Evolutionary conservation across 1,140 invertebrate species (phyloP), one percentile per base, ranked within the genome.

Genomic region (Bombus vancouverensis): DNA sequence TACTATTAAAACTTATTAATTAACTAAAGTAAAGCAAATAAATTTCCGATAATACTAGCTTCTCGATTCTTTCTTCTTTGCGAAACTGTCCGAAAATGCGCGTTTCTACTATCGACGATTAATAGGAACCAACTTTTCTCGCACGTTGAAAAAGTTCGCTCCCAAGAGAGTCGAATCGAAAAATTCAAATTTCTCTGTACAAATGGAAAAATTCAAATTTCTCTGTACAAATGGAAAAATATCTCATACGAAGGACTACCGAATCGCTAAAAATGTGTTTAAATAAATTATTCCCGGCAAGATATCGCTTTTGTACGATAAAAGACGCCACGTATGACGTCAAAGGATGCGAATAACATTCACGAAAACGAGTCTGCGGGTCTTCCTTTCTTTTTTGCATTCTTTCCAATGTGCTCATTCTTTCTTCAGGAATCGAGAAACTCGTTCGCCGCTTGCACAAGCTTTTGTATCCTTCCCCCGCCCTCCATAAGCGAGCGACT

Each of bases 401-500:
- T 62, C 75, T 9, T 25, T 42, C 37, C 13, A 37, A 18, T 3
- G 18, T 34, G 13, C 42, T 65, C 28, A 9, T 80, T 76, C 22
- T 47, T 34, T 62, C 18, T 13, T 18, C 15, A 1, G 13, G 32
- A 34, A 59, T 44, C 66, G 66, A 77, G 82, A 25, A 78, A 78
- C 82, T 42, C 37, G 44, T 83, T 83, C 73, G 12, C 34, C 74
- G 73, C n/a, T 78, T 83, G 74, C 65, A 70, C 65, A 59, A 70
- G 74, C 44, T 39, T 71, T 57, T 70, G 13, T 57, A 34, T 34
- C 28, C 28, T 5, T 32, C n/a, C 32, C 32, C 47, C 3, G 34
- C 47, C 47, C 0, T 1, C 47, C 47, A 18, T 47, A 53, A 53
- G 12, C 25, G 28, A 39, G 32, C 39, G 47, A 53, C 53, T 42